Conservation (phyloP, 2,797 vertebrate species). For the Microctenopoma steveboyesi region DNA sequence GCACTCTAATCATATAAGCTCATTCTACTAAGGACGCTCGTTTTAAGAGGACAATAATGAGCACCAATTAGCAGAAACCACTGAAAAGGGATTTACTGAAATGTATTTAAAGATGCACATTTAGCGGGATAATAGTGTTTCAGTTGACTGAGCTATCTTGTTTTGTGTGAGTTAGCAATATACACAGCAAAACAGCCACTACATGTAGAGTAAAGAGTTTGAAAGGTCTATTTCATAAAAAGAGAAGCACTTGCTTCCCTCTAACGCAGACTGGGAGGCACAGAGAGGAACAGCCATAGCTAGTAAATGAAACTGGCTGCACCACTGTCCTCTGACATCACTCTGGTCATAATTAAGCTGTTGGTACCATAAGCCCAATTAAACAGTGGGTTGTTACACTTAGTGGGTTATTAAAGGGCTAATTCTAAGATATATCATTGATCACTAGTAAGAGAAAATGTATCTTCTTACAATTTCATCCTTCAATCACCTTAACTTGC, state of each 20-base stretch:
- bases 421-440: too few species aligned
- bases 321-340: too few species aligned
- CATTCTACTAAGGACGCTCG: slow-evolving; percentile 20
- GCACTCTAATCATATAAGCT: slow-evolving; percentile 26
- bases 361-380: too few species aligned
- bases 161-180: slow-evolving; percentile 32
- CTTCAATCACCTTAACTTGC: too few species aligned
- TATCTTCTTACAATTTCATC: too few species aligned
- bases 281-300: too few species aligned
- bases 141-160: slow-evolving; percentile 27
- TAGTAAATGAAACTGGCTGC: too few species aligned
- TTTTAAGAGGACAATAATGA: slow-evolving; percentile 35
- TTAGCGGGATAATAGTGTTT: slow-evolving; percentile 38
- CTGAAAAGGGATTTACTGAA: slow-evolving; percentile 49
- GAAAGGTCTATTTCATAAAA: slow-evolving; percentile 40
- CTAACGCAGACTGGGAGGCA: too few species aligned
- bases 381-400: too few species aligned
- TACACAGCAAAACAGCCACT: slow-evolving; percentile 15
- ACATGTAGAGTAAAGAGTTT: slow-evolving; percentile 18
- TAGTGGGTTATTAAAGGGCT: too few species aligned
- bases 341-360: too few species aligned
- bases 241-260: neutral
- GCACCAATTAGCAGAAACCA: slow-evolving; percentile 38
- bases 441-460: too few species aligned
- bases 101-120: neutral